phyloP scores from a whole-genome alignment of 2,888 invertebrate species.

The Eupithecia dodoneata region DNA sequence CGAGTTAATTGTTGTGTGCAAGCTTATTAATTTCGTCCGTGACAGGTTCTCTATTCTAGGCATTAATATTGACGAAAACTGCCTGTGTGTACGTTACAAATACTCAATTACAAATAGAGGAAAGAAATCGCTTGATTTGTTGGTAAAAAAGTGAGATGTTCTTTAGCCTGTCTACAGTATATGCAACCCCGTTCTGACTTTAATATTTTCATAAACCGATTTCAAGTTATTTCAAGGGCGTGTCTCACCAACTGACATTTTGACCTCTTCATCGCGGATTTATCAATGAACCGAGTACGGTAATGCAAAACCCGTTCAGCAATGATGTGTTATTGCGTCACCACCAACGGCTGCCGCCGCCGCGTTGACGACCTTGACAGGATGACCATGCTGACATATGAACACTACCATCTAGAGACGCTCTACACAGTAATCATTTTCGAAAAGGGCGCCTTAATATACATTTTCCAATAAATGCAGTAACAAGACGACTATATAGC shows the following conservation, averaged over 20 bases:
- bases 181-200: not conserved
- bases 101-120: conserved; percentile 42
- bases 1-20: conserved; percentile 49
- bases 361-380: conserved; percentile 68
- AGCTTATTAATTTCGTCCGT: conserved; percentile 59
- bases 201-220: not conserved
- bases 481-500: conserved; percentile 32
- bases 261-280: conserved; percentile 55
- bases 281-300: conserved; percentile 69
- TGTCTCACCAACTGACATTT: conserved; percentile 42
- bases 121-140: conserved; percentile 53
- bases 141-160: conserved; percentile 2
- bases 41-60: conserved; percentile 41
- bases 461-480: conserved; percentile 42
- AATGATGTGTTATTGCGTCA: conserved; percentile 66
- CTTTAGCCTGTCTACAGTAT: not conserved
- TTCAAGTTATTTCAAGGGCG: conserved; percentile 6
- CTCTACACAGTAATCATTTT: not conserved
- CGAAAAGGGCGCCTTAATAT: not conserved
- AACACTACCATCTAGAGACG: conserved; percentile 14
- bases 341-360: conserved; percentile 54
- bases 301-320: conserved; percentile 69
- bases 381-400: conserved; percentile 45
- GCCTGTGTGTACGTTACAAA: not conserved
- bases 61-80: conserved; percentile 41